Base-by-base conservation (phyloP, 2,113 vertebrate species). In the Henicopernis longicauda region DNA sequence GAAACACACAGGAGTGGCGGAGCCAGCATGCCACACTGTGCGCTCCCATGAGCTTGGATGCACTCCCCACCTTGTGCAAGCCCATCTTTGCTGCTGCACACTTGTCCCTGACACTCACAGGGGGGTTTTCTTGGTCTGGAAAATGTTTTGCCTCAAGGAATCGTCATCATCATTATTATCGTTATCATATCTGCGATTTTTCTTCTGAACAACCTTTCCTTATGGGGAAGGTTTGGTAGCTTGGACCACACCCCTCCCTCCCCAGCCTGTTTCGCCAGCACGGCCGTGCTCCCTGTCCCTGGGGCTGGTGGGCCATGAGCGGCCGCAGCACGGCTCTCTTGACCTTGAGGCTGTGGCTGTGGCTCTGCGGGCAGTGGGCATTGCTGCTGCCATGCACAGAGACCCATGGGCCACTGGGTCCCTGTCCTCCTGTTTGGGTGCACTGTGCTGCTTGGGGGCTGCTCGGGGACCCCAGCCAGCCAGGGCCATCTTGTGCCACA, bases 291-390 rank as follows among this genome's bases (percentile, higher is more conserved):
- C 12, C 20, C 44, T 4, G 2, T 71, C 22, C n/a, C 57, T 5
- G 11, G 17, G 40, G 32, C 55, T 36, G n/a, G 25, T 10, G 6
- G 54, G 20, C 5, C 0, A 0, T 2, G 4, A n/a, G 38, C 3
- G 2, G 50, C 36, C 4, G 2, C 45, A 63, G 34, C 49, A 32
- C 4, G 3, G 49, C 32, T 79, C 55, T 19, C 22, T 38, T 14
- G 1, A 9, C 50, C 19, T 11, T 6, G 23, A 32, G 47, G 31
- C 65, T 63, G 16, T 49, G 55, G n/a, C 49, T 79, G 32, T 1
- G 0, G 38, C 22, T 52, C 50, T 23, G 26, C 4, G 4, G 32
- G 12, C 29, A 42, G 45, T 3, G 5, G 26, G 21, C 18, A 22
- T 57, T 3, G 8, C 36, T 49, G 23, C 66, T 23, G n/a, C 59